Conservation (phyloP, 2,797 vertebrate genomes). For the Xyrichtys novacula region DNA sequence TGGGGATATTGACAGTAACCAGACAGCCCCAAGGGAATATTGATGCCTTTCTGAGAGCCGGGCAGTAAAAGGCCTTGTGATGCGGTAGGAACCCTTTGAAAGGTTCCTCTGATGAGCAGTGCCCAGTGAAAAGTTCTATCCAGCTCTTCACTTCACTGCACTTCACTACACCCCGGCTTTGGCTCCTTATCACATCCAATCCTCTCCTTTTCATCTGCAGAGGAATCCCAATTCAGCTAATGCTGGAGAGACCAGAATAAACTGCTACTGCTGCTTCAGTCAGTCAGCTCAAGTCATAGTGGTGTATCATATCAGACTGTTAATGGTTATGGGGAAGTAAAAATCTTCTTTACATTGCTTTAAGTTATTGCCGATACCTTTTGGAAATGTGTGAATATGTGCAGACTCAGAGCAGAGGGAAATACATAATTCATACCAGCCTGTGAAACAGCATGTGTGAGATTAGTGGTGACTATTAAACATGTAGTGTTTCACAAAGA, state of each 20-base stretch:
- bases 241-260: conserved; percentile 38
- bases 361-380: conserved; percentile 24
- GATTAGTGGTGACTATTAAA: conserved; percentile 49
- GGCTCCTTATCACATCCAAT: conserved; percentile 47
- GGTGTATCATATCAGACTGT: not conserved
- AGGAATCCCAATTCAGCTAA: conserved; percentile 43
- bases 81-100: conserved; percentile 66
- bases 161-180: conserved; percentile 52
- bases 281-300: not conserved
- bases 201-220: conserved; percentile 38
- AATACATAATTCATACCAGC: conserved; percentile 37
- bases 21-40: conserved; percentile 65
- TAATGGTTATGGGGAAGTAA: not conserved
- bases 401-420: conserved; percentile 7
- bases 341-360: not conserved
- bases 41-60: conserved; percentile 62
- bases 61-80: conserved; percentile 63
- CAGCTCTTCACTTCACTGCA: conserved; percentile 61
- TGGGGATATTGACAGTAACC: conserved; percentile 60
- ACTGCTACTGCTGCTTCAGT: conserved; percentile 21
- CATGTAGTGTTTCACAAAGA: conserved; percentile 30
- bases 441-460: conserved; percentile 32
- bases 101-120: conserved; percentile 69
- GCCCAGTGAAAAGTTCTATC: conserved; percentile 53
- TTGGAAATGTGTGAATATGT: conserved; percentile 42